Percentiles rank a stretch among this genome's conserved stretches.
These are phyloP conservation scores for Phasia obesa DNA, from an alignment of 2,888 invertebrate genomes.

Conservation along the genomic window DNA sequence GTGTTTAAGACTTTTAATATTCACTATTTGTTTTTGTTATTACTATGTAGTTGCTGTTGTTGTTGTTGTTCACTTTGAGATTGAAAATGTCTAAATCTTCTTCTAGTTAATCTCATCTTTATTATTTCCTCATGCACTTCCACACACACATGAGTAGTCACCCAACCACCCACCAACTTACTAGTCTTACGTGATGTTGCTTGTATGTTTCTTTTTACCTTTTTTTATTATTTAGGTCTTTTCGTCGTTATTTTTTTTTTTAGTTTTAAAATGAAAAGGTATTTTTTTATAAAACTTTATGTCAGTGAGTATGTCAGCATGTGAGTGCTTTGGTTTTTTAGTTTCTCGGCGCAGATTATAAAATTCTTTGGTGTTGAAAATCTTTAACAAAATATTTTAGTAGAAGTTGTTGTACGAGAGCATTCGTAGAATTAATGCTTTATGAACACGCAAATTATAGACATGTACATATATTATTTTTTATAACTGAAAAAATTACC, in stretches of 20 bases:
- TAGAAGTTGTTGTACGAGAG: conserved; percentile 9
- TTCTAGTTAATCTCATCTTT: conserved; percentile 64
- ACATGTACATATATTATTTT: too few relatives aligned
- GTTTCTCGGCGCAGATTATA: conserved; percentile 43
- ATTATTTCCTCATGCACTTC: conserved; percentile 58
- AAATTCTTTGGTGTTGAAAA: conserved; percentile 54
- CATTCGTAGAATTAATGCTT: neutral
- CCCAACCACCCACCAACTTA: neutral
- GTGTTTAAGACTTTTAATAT: conserved; percentile 59
- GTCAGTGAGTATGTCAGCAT: neutral
- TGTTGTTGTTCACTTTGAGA: conserved; percentile 58
- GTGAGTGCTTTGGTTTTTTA: neutral
- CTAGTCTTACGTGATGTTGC: conserved; percentile 7
- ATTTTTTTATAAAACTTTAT: conserved; percentile 32
- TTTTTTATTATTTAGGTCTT: conserved; percentile 10
- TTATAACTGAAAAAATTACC: too few relatives aligned
- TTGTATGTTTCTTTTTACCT: conserved; percentile 44
- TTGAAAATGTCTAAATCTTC: conserved; percentile 67
- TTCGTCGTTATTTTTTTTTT: neutral
- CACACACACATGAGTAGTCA: neutral
- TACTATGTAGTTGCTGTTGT: neutral
- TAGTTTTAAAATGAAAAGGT: conserved; percentile 36
- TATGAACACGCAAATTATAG: too few relatives aligned
- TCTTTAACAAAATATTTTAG: conserved; percentile 51
- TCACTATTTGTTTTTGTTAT: conserved; percentile 38